phyloP scores from a whole-genome alignment of 2,113 vertebrate species.

The Panthera tigris region DNA sequence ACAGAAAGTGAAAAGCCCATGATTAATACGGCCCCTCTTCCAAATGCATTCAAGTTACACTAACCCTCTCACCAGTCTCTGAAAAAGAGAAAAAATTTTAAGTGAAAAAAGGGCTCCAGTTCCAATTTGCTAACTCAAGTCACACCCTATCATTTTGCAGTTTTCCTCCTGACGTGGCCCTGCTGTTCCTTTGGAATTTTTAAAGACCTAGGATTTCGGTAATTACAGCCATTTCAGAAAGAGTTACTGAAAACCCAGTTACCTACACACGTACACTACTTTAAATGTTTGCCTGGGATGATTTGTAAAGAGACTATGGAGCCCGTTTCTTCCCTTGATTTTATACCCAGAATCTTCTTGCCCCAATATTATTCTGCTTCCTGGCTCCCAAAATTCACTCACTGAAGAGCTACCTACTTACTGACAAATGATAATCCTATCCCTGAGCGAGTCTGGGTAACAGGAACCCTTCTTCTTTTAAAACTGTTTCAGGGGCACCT shows the following conservation, averaged over 20 bases:
- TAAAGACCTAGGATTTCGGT: slow-evolving; percentile 57
- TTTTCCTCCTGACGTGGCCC: neutral
- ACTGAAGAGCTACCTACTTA: neutral
- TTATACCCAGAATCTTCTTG: neutral
- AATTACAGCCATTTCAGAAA: slow-evolving; percentile 63
- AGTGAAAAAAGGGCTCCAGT: neutral
- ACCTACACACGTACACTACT: neutral
- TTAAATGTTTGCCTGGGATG: slow-evolving; percentile 9
- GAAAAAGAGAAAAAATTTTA: neutral
- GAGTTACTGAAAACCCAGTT: slow-evolving; percentile 43
- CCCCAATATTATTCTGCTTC: neutral
- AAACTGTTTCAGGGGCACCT: neutral
- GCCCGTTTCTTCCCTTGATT: neutral
- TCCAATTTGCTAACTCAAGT: slow-evolving; percentile 32
- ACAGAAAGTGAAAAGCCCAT: slow-evolving; percentile 57
- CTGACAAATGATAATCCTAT: neutral
- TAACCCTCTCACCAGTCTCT: neutral
- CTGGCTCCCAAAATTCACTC: neutral
- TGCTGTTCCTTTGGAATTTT: slow-evolving; percentile 40
- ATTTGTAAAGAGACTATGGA: neutral
- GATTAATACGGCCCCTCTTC: slow-evolving; percentile 40
- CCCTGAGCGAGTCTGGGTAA: neutral
- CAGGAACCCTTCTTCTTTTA: slow-evolving; percentile 71
- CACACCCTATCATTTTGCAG: slow-evolving; percentile 32
- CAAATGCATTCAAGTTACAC: neutral